phyloP scores from a whole-genome alignment of 2,113 vertebrate genomes.

The Gopherus flavomarginatus region DNA sequence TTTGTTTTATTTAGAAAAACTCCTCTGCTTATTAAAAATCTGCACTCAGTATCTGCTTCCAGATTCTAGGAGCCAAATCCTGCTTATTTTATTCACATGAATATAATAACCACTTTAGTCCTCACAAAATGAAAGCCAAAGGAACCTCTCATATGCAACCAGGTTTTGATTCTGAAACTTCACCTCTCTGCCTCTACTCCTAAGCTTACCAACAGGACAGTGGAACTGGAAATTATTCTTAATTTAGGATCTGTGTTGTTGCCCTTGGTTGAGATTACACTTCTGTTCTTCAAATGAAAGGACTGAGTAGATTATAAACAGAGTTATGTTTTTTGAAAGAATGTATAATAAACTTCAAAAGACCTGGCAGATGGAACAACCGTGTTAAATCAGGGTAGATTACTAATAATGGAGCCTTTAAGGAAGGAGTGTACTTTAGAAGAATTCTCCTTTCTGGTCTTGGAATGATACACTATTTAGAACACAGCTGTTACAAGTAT shows the following conservation, averaged over 20 bases:
- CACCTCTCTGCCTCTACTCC: not conserved
- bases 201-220: not conserved
- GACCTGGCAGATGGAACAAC: constrained; percentile 7
- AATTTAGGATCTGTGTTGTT: not conserved
- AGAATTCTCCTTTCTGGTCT: not conserved
- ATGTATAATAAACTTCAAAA: constrained; percentile 23
- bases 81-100: constrained; percentile 20
- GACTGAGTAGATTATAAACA: not conserved
- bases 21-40: not conserved
- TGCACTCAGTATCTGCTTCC: not conserved
- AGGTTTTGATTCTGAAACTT: constrained; percentile 9
- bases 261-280: not conserved
- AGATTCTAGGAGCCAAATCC: constrained; percentile 27
- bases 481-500: not conserved
- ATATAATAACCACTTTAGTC: not conserved
- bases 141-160: not conserved
- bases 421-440: not conserved
- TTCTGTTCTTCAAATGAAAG: constrained; percentile 25
- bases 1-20: not conserved
- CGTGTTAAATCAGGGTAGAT: constrained; percentile 12
- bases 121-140: constrained; percentile 25
- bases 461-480: not conserved
- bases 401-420: constrained; percentile 12
- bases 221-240: not conserved
- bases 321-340: constrained; percentile 43